Conservation (phyloP, 2,888 invertebrate genomes). For the Encarsia formosa region DNA sequence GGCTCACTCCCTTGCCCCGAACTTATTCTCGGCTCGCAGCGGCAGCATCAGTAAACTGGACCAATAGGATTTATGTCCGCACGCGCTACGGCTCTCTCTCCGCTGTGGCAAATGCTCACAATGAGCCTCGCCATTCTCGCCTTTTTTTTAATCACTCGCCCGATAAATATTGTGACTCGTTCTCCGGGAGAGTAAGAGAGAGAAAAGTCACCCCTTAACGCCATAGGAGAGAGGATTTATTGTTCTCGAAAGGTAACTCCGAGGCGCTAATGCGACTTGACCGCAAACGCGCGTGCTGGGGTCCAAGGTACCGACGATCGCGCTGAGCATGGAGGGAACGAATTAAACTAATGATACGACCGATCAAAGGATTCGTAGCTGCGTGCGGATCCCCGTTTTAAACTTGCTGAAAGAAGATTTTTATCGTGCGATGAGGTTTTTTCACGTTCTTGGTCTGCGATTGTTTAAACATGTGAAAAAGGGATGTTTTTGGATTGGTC, state of each 20-base stretch:
- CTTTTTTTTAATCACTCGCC: constrained; percentile 37
- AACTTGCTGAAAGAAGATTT: not conserved
- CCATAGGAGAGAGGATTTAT: not conserved
- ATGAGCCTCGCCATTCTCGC: too few species aligned
- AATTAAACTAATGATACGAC: constrained; percentile 29
- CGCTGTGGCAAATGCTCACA: too few species aligned
- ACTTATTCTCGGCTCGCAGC: too few species aligned
- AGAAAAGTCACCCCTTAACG: constrained; percentile 28
- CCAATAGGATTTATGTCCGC: constrained; percentile 5
- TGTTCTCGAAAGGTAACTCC: not conserved
- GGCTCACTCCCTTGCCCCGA: too few species aligned
- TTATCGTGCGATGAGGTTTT: too few species aligned
- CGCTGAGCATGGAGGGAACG: constrained; percentile 5
- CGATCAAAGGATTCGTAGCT: constrained; percentile 18
- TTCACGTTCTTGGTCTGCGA: too few species aligned
- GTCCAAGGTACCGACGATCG: constrained; percentile 2
- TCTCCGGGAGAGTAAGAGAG: constrained; percentile 7
- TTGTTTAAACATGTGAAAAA: too few species aligned
- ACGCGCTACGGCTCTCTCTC: too few species aligned
- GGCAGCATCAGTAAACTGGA: too few species aligned
- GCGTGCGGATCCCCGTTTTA: not conserved
- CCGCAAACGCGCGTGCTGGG: constrained; percentile 17
- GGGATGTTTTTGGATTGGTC: too few species aligned
- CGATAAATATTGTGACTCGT: constrained; percentile 42
- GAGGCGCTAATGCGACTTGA: constrained; percentile 21